These are phyloP conservation scores for Pristionchus entomophagus DNA, from an alignment of 2,888 invertebrate species.

Conservation along the genomic window DNA sequence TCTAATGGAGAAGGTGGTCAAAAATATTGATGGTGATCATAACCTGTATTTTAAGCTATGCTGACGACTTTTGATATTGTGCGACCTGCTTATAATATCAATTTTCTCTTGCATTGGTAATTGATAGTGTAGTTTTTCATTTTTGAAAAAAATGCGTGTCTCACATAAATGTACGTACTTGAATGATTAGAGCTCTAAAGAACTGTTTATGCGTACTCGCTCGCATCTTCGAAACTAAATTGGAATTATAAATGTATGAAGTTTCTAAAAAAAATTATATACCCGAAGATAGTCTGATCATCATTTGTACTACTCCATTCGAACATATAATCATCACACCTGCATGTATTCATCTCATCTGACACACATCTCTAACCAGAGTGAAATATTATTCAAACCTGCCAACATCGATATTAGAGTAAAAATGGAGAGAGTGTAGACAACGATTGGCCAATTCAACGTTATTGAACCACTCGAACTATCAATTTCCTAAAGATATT, in stretches of 20 bases:
- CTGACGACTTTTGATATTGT: no score
- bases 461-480: background rate
- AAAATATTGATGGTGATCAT: no score
- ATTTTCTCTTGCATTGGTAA: no score
- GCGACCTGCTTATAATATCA: no score
- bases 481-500: background rate
- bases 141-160: no score
- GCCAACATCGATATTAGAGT: background rate
- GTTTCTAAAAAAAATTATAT: background rate
- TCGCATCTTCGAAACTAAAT: background rate
- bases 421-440: slow-evolving; percentile 11
- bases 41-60: no score
- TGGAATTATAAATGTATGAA: background rate
- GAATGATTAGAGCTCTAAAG: background rate
- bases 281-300: background rate
- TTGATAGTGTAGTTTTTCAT: no score
- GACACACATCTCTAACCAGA: no score
- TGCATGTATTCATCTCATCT: background rate
- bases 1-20: no score
- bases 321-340: background rate
- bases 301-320: background rate
- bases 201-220: background rate
- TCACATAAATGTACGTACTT: no score
- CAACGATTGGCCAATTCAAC: background rate
- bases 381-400: background rate